Base-by-base conservation (phyloP, 2,888 invertebrate genomes). In the Oeneis ivallda region DNA sequence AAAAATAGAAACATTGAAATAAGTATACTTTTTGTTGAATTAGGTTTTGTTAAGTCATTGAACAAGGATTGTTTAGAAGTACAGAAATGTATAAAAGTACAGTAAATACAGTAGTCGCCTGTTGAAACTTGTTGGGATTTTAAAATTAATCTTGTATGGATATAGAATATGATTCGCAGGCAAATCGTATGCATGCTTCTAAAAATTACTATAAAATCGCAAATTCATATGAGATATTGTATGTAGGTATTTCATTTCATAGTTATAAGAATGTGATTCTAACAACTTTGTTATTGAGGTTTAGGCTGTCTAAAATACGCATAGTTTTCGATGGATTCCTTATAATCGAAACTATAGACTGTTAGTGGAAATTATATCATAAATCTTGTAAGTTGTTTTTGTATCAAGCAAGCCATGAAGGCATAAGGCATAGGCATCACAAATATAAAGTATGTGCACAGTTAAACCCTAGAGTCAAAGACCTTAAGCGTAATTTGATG, bases 161-260 rank as follows among this genome's bases (percentile, higher is more conserved):
- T 17, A 50, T 11, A 5, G 37, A n/a, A n/a, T n/a, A n/a, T n/a
- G 45, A 47, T 47, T 50, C 26, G 49, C 13, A 52, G 34, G 34
- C n/a, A 15, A 32, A 56, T 17, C n/a, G 19, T 45, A 10, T 10
- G 9, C 58, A 58, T 58, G 58, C 57, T 58, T 26, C 58, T 13
- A 26, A 32, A 57, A 37, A 62, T 26, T 26, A 26, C n/a, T 19
- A 4, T 9, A 45, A 62, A 54, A 45, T 53, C 61, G 10, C 39
- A 26, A 26, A 26, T 34, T 50, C 26, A 43, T 45, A 53, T 62
- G 56, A 56, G n/a, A 54, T 34, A 32, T n/a, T n/a, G n/a, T n/a
- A n/a, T n/a, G n/a, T n/a, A 26, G 19, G 26, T 11, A 49, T 17
- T 10, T 17, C 37, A 5, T 50, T 50, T 7, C 17, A 17, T 19